A percentile compares a stretch with the other conserved stretches of the same genome.
These are phyloP conservation scores for Crepidodera aurea DNA, from an alignment of 2,888 invertebrate genomes.

Conservation along the genomic window DNA sequence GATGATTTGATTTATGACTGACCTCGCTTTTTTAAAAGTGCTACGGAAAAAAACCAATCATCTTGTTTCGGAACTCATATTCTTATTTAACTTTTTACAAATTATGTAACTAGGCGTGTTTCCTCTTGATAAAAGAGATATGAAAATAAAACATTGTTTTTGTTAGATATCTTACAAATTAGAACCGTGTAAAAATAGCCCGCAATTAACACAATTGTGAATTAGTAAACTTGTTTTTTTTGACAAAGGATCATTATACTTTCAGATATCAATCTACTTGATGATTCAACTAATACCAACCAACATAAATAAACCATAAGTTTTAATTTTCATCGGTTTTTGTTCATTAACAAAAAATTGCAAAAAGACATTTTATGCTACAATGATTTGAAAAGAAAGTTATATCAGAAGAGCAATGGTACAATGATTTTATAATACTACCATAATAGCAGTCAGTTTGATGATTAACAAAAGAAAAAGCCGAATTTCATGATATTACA, in stretches of 20 bases:
- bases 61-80: constrained; percentile 16
- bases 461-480: too few species aligned
- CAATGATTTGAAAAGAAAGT: constrained; percentile 7
- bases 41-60: constrained; percentile 24
- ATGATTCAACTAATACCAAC: neutral
- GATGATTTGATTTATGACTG: constrained; percentile 31
- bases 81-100: constrained; percentile 7
- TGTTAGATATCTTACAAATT: neutral
- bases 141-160: neutral
- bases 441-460: neutral
- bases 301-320: neutral
- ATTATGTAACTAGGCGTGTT: constrained; percentile 20
- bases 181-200: neutral
- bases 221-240: constrained; percentile 13
- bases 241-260: constrained; percentile 1
- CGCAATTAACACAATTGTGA: constrained; percentile 5
- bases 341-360: neutral
- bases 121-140: neutral
- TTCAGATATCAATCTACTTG: neutral
- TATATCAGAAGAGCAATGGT: constrained; percentile 3
- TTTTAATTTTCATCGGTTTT: too few species aligned
- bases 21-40: constrained; percentile 26
- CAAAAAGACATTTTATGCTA: neutral
- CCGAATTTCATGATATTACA: too few species aligned
- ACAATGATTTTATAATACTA: constrained; percentile 8